These are phyloP conservation scores for Limnothrissa miodon DNA, from an alignment of 2,113 vertebrate genomes.

Conservation along the genomic window DNA sequence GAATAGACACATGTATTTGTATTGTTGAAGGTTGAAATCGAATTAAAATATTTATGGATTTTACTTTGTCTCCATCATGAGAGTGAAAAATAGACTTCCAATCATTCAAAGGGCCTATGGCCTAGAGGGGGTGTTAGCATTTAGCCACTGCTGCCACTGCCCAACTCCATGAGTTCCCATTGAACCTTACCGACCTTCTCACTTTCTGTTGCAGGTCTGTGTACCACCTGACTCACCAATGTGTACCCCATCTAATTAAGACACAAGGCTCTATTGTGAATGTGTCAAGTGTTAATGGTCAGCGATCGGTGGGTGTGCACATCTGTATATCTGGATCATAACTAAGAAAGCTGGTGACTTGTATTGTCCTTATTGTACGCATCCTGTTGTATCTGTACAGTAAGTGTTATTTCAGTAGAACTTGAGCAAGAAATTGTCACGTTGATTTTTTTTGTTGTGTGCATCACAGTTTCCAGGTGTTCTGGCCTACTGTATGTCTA, in stretches of 20 bases:
- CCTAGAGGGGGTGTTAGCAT: too few species aligned
- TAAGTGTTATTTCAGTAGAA: too few species aligned
- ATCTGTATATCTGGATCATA: background rate
- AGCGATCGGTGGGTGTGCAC: conserved; percentile 71
- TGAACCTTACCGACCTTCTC: background rate
- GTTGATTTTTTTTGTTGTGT: conserved; percentile 16
- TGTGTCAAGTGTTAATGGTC: conserved; percentile 78
- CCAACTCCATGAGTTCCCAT: background rate
- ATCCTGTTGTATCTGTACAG: too few species aligned
- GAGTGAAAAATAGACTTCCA: too few species aligned
- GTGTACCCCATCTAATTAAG: conserved; percentile 75
- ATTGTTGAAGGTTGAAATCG: too few species aligned
- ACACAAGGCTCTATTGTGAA: conserved; percentile 77
- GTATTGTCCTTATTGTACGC: background rate
- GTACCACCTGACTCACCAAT: conserved; percentile 73
- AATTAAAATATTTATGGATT: too few species aligned
- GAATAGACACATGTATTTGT: too few species aligned
- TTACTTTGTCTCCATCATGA: too few species aligned
- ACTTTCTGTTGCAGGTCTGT: conserved; percentile 61
- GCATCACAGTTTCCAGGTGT: conserved; percentile 72
- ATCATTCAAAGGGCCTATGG: too few species aligned
- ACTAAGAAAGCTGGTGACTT: background rate
- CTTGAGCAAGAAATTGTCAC: background rate
- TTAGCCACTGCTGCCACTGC: too few species aligned
- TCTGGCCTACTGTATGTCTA: conserved; percentile 79